phyloP scores from a whole-genome alignment of 2,888 invertebrate species.

The Therioaphis trifolii region DNA sequence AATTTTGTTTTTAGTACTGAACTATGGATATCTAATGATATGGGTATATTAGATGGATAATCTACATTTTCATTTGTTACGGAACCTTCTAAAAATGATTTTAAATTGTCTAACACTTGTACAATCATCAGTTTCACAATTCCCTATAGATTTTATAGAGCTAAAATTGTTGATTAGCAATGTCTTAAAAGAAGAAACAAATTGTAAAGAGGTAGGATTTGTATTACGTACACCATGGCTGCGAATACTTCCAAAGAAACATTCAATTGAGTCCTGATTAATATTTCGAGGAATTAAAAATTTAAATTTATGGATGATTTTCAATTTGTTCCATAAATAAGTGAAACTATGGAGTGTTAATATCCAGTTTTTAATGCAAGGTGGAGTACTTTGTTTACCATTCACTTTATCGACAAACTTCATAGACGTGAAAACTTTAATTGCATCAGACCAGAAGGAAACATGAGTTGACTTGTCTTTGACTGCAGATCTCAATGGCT shows the following conservation, averaged over 20 bases:
- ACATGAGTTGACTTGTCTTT: constrained; percentile 31
- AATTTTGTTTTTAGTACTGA: constrained; percentile 12
- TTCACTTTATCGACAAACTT: constrained; percentile 24
- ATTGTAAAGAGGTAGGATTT: constrained; percentile 23
- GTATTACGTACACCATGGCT: constrained; percentile 36
- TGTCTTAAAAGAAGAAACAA: constrained; percentile 28
- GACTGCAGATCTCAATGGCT: constrained; percentile 28
- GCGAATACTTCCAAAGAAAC: constrained; percentile 34
- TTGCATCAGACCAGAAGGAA: constrained; percentile 26
- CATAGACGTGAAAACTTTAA: constrained; percentile 28
- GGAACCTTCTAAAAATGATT: not conserved
- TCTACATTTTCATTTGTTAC: too few species aligned
- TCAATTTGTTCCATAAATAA: constrained; percentile 38
- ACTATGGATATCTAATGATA: not conserved
- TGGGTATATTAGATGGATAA: not conserved
- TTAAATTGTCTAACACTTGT: constrained; percentile 31
- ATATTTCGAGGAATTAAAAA: constrained; percentile 24
- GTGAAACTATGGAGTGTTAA: not conserved
- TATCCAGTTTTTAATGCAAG: constrained; percentile 36
- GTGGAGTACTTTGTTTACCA: constrained; percentile 11
- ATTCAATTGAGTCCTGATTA: constrained; percentile 31
- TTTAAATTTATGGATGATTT: constrained; percentile 24
- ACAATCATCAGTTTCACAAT: constrained; percentile 20
- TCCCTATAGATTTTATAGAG: constrained; percentile 43
- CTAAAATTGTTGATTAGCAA: constrained; percentile 11